Percentiles rank a stretch among this genome's conserved stretches.
Conservation (phyloP, 1,140 invertebrate species). For the Leptopilina clavipes region DNA sequence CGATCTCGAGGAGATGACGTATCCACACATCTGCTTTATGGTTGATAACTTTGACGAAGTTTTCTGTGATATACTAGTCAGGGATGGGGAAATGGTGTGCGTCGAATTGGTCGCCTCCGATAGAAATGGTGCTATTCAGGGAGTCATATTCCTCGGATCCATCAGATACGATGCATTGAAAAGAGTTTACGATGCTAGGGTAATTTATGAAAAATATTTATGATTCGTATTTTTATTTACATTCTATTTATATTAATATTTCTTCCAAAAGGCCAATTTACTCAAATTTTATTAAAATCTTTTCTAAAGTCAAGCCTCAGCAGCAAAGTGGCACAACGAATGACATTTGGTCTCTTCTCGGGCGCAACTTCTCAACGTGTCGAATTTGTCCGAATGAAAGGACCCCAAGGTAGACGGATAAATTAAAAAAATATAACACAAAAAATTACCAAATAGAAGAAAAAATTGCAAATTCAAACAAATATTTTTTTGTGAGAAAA, state of each 20-base stretch:
- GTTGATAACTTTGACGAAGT: slow-evolving; percentile 99
- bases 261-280: too few species aligned
- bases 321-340: slow-evolving; percentile 95
- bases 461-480: too few species aligned
- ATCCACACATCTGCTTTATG: slow-evolving; percentile 99
- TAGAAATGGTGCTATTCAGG: slow-evolving; percentile 86
- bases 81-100: slow-evolving; percentile 98
- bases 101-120: slow-evolving; percentile 96
- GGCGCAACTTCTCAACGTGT: slow-evolving; percentile 87
- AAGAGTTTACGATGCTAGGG: slow-evolving; percentile 96
- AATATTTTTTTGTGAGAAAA: too few species aligned
- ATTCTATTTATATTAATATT: too few species aligned
- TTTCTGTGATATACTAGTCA: slow-evolving; percentile 95
- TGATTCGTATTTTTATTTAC: too few species aligned
- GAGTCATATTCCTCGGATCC: slow-evolving; percentile 96
- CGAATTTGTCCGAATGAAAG: slow-evolving; percentile 98
- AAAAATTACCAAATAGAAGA: too few species aligned
- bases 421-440: too few species aligned
- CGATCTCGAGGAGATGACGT: slow-evolving; percentile 98
- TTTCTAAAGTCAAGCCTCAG: slow-evolving; percentile 90
- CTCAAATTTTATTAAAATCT: slow-evolving; percentile 34
- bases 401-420: slow-evolving; percentile 82
- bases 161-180: slow-evolving; percentile 98
- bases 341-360: slow-evolving; percentile 95
- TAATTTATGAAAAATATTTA: slow-evolving; percentile 73